A percentile compares a stretch with the other conserved stretches of the same genome.
Evolutionary conservation across 2,888 invertebrate genomes (phyloP).

Genomic region (Stenodema calcarata): DNA sequence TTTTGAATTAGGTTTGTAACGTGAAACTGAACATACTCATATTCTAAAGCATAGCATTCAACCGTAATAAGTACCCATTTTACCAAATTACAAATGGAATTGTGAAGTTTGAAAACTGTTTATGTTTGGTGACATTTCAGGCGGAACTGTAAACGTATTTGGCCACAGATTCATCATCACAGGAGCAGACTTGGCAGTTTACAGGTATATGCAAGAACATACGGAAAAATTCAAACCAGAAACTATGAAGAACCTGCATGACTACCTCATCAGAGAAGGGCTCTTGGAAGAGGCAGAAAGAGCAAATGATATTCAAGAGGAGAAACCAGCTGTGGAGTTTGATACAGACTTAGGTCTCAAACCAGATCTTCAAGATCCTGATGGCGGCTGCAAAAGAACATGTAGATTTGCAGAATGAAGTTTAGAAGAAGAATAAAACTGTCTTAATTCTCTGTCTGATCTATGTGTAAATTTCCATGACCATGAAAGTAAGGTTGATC

Average conservation of each 20-base stretch:
- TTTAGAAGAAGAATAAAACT: not conserved
- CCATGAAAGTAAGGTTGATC: too few relatives aligned
- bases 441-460: too few relatives aligned
- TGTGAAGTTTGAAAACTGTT: too few relatives aligned
- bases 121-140: slow-evolving; percentile 60
- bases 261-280: slow-evolving; percentile 72
- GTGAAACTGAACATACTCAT: slow-evolving; percentile 54
- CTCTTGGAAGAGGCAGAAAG: slow-evolving; percentile 61
- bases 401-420: slow-evolving; percentile 8
- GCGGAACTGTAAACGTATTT: slow-evolving; percentile 73
- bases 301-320: not conserved
- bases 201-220: slow-evolving; percentile 76
- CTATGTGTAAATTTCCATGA: too few relatives aligned
- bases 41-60: not conserved
- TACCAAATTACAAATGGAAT: too few relatives aligned
- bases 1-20: slow-evolving; percentile 73
- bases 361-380: not conserved
- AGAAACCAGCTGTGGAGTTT: not conserved
- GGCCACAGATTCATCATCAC: slow-evolving; percentile 78
- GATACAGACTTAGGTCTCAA: not conserved
- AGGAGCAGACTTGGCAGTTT: slow-evolving; percentile 79
- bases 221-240: slow-evolving; percentile 74
- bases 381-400: not conserved
- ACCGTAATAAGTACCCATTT: too few relatives aligned
- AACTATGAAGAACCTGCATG: slow-evolving; percentile 71